Percentiles rank a stretch among this genome's conserved stretches.
Evolutionary conservation across 2,888 invertebrate genomes (phyloP).

Genomic region (Tetramorium bicarinatum): DNA sequence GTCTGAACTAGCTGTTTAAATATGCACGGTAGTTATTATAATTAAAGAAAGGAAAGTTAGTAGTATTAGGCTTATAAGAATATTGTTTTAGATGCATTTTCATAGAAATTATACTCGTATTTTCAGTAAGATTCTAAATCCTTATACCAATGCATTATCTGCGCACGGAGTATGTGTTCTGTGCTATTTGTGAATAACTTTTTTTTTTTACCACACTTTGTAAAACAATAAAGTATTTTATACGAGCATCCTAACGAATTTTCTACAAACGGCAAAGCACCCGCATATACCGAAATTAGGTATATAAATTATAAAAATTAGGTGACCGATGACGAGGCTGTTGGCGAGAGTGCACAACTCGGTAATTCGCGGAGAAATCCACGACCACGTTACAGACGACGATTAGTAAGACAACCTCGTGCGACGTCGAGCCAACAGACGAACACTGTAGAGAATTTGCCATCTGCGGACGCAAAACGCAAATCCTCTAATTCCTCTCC

Average conservation of each 20-base stretch:
- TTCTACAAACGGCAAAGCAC: constrained; percentile 18
- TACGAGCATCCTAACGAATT: constrained; percentile 11
- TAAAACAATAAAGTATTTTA: constrained; percentile 34
- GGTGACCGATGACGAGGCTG: constrained; percentile 84
- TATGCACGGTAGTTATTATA: constrained; percentile 40
- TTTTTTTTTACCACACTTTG: constrained; percentile 5
- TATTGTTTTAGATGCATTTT: constrained; percentile 31
- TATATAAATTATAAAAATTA: constrained; percentile 58
- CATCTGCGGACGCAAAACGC: constrained; percentile 59
- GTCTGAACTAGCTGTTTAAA: constrained; percentile 31
- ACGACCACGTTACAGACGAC: constrained; percentile 86
- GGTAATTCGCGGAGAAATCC: constrained; percentile 85
- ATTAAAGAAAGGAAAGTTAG: neutral
- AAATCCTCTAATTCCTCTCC: constrained; percentile 66
- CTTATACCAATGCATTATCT: constrained; percentile 6
- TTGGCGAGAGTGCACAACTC: constrained; percentile 85
- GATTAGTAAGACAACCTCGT: constrained; percentile 80
- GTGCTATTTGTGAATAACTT: constrained; percentile 19
- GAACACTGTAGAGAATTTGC: constrained; percentile 71
- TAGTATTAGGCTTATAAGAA: constrained; percentile 30
- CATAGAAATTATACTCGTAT: constrained; percentile 27
- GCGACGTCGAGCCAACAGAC: constrained; percentile 70
- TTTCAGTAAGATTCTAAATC: constrained; percentile 26
- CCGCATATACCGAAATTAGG: constrained; percentile 9
- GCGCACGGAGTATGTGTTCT: constrained; percentile 42